Evolutionary conservation across 2,797 vertebrate genomes (phyloP), one percentile per base, ranked within the genome.

Genomic region (Aphelocoma californica): DNA sequence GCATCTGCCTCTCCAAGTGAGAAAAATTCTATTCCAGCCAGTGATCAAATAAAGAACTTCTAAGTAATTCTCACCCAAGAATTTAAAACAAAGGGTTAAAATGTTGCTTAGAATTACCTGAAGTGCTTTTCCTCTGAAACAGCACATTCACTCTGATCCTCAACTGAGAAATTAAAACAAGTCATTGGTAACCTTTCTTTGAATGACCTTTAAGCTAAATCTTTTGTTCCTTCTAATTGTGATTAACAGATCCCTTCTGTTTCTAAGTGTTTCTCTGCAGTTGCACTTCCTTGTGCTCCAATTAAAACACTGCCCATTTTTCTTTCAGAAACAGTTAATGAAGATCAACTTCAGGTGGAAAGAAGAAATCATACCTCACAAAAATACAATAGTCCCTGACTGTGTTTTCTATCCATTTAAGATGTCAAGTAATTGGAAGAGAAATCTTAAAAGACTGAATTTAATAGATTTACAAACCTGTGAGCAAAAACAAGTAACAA

Each of bases 301-400:
- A 75, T 88, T 92, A 92, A 93, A 95, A 80, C 7, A 34, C 18
- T 81, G 29, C 4, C 29, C n/a, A 73, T 86, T 94, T 81, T 88
- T 84, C 44, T 90, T 92, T 79, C n/a, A 70, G n/a, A 70, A 90
- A 78, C 25, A 17, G n/a, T 66, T 90, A 95, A 81, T 81, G 78
- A 90, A 67, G 24, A 65, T 61, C 61, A 94, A 86, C 56, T 93
- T 93, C 26, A 82, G 67, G 45, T 58, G 18, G 74, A 88, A 90
- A 51, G 13, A 72, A 80, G 73, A 73, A 78, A 81, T 57, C 12
- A 53, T 58, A 51, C 44, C 26, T 78, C 40, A 86, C 9, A 62
- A 72, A 90, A 62, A 75, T 32, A 79, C 3, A 2, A 31, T 26
- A 26, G 20, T 48, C 9, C 31, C 38, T 48, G 42, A 45, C 20